These are phyloP conservation scores for Meganola albula DNA, from an alignment of 2,888 invertebrate genomes.

Conservation along the genomic window DNA sequence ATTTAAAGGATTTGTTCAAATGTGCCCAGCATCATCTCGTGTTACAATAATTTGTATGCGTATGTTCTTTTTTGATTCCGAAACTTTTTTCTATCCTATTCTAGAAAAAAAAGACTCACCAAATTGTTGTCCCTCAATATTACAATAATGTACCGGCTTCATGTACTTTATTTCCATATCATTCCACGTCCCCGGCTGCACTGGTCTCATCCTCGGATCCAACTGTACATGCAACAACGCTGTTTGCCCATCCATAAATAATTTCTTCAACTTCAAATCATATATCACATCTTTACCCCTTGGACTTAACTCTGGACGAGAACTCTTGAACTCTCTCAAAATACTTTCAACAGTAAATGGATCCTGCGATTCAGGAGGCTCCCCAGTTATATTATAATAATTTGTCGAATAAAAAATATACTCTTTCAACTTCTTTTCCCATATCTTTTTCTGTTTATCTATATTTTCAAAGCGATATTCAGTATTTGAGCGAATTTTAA, in stretches of 20 bases:
- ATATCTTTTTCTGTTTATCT: conserved; percentile 27
- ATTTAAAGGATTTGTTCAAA: no score
- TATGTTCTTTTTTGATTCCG: no score
- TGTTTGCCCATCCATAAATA: conserved; percentile 48
- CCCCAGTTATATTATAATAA: conserved; percentile 38
- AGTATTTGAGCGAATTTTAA: conserved; percentile 39
- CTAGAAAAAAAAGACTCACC: conserved; percentile 43
- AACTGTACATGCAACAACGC: conserved; percentile 49
- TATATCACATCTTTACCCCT: conserved; percentile 35
- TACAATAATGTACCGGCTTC: conserved; percentile 51
- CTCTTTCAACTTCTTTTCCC: conserved; percentile 49
- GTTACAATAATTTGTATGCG: no score
- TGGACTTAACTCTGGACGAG: conserved; percentile 27
- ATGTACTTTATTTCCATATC: conserved; percentile 41
- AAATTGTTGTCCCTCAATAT: conserved; percentile 32
- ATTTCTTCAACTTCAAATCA: conserved; percentile 43
- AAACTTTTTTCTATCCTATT: no score
- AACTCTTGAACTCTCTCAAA: conserved; percentile 34
- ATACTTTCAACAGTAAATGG: conserved; percentile 24
- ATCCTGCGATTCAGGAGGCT: conserved; percentile 19
- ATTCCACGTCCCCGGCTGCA: conserved; percentile 48
- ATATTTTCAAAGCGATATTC: conserved; percentile 27
- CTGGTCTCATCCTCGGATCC: conserved; percentile 39
- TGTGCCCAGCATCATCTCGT: no score
- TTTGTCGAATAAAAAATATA: conserved; percentile 52